Conservation (phyloP, 2,797 vertebrate species). For the Pseudochaenichthys georgianus region DNA sequence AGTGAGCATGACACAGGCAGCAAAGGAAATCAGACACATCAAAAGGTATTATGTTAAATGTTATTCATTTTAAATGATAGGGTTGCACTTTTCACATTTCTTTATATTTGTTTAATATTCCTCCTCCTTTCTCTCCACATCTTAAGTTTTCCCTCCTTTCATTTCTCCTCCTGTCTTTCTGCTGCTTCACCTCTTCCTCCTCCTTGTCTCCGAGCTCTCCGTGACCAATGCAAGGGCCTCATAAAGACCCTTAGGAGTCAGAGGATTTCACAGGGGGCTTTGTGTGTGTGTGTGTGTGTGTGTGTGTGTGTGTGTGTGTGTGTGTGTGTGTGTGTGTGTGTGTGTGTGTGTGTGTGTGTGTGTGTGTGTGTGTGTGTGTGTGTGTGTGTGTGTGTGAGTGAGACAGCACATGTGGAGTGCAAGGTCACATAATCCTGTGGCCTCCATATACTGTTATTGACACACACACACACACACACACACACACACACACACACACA, state of each 20-base stretch:
- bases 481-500: no score
- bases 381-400: no score
- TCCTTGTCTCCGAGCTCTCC: constrained; percentile 17
- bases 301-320: no score
- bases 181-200: constrained; percentile 3
- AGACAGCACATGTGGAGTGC: constrained; percentile 66
- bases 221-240: constrained; percentile 58
- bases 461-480: no score
- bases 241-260: constrained; percentile 61
- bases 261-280: constrained; percentile 68
- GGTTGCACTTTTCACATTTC: neutral
- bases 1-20: neutral
- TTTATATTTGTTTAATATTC: neutral
- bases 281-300: constrained; percentile 41
- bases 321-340: no score
- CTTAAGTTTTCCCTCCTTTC: neutral
- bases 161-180: neutral
- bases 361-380: no score
- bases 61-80: neutral
- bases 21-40: constrained; percentile 6
- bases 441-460: constrained; percentile 70
- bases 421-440: constrained; percentile 74
- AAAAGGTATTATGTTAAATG: neutral
- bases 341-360: constrained; percentile 7
- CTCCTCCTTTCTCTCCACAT: neutral